Base-by-base conservation (phyloP, 2,113 vertebrate species). In the Typhlomys cinereus region DNA sequence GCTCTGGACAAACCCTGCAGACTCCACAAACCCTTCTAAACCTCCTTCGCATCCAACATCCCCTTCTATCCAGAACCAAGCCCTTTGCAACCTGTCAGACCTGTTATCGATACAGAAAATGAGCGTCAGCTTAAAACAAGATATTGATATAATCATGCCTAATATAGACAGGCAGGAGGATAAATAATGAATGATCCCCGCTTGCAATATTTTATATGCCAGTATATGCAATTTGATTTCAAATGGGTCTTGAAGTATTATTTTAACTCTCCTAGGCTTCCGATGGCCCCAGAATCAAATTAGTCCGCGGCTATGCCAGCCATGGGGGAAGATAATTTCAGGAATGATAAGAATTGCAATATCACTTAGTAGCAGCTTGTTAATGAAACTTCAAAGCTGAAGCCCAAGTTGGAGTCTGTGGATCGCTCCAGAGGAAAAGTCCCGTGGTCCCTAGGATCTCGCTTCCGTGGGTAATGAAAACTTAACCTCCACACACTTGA, bases 341-440 rank as follows among this genome's bases (percentile, higher is more conserved):
- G 92, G 41, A 83, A 88, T 75, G 90, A 92, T 34, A 93, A 96
- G 90, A 97, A 96, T 94, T 82, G 88, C 96, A 87, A 46, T 96
- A 96, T 97, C 97, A 90, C 95, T 96, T 98, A 96, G 97, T 83
- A 94, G 96, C 66, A 70, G 78, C 96, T 95, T 96, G 95, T 93
- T 98, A 98, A 98, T 97, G 97, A 98, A 97, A 96, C 97, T 98
- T 98, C 97, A 97, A 97, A 98, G 97, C 95, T 96, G 97, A 96
- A 97, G 96, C 93, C 83, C 86, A 88, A 96, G 92, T 52, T 81
- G 91, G 94, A 95, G 93, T 94, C 93, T 95, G 69, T 18, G 91
- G 89, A 97, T 94, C 87, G 96, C 96, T 97, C 90, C 88, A 71
- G 96, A 98, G 97, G 71, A 97, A 93, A 86, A 67, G 94, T 85